Evolutionary conservation across 2,888 invertebrate genomes (phyloP).

Genomic region (Entomobrya multifasciata): DNA sequence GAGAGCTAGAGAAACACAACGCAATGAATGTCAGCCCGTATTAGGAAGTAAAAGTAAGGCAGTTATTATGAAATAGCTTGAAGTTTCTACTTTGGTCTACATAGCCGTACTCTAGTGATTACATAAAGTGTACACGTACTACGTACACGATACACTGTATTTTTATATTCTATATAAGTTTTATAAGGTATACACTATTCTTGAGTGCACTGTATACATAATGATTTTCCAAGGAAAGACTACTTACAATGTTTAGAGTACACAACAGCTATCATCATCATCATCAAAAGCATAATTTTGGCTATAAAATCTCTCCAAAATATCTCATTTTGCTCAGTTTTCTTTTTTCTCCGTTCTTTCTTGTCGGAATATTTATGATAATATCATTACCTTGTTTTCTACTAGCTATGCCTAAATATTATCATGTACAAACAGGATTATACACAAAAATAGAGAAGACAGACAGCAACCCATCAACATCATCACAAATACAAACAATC

Average conservation of each 20-base stretch:
- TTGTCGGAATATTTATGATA: constrained; percentile 33
- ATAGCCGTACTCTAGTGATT: too few relatives aligned
- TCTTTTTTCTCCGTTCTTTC: neutral
- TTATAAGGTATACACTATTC: too few relatives aligned
- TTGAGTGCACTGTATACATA: too few relatives aligned
- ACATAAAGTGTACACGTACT: too few relatives aligned
- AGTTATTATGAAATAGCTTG: constrained; percentile 43
- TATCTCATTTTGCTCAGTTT: too few relatives aligned
- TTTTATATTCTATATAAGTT: too few relatives aligned
- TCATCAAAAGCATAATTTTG: neutral
- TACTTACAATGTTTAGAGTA: constrained; percentile 1
- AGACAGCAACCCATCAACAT: constrained; percentile 39
- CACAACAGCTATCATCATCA: constrained; percentile 20
- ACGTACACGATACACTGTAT: too few relatives aligned
- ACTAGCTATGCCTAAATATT: constrained; percentile 13
- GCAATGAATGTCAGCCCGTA: constrained; percentile 46
- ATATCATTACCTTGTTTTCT: constrained; percentile 38
- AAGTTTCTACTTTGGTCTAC: neutral
- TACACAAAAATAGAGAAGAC: neutral
- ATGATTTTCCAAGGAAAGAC: too few relatives aligned
- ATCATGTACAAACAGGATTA: constrained; percentile 41
- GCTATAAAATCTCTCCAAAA: constrained; percentile 32
- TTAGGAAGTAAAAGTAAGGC: constrained; percentile 39
- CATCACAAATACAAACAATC: too few relatives aligned
- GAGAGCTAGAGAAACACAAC: neutral